A percentile compares a stretch with the other conserved stretches of the same genome.
Conservation (phyloP, 2,888 invertebrate genomes). For the Siphlonurus alternatus region DNA sequence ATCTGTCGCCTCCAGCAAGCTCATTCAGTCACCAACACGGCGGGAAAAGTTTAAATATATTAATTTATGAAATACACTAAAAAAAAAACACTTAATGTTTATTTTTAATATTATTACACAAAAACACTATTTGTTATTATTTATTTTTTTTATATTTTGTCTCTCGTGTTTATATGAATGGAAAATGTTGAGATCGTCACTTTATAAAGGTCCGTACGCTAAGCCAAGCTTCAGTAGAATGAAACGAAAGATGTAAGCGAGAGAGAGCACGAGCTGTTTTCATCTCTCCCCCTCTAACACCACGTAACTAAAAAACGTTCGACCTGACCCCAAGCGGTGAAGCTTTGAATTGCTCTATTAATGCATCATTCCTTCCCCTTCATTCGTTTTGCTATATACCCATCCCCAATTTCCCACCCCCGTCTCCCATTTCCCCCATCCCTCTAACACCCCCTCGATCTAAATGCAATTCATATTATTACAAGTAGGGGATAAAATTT, state of each 20-base stretch:
- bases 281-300: too few species aligned
- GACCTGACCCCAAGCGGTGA: neutral
- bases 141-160: too few species aligned
- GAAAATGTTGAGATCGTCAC: too few species aligned
- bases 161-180: too few species aligned
- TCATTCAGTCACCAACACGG: too few species aligned
- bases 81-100: too few species aligned
- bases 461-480: constrained; percentile 4
- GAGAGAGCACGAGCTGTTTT: too few species aligned
- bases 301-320: neutral
- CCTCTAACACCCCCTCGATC: neutral
- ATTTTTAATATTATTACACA: too few species aligned
- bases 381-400: neutral
- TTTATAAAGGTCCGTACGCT: neutral
- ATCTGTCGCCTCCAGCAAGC: too few species aligned
- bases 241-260: neutral
- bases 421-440: neutral
- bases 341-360: neutral
- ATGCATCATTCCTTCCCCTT: neutral
- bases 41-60: too few species aligned
- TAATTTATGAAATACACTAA: too few species aligned
- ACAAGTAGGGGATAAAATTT: constrained; percentile 2
- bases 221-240: neutral
- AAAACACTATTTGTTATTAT: too few species aligned
- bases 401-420: neutral